Evolutionary conservation across 2,888 invertebrate species (phyloP).

Genomic region (Diarsia mendica): DNA sequence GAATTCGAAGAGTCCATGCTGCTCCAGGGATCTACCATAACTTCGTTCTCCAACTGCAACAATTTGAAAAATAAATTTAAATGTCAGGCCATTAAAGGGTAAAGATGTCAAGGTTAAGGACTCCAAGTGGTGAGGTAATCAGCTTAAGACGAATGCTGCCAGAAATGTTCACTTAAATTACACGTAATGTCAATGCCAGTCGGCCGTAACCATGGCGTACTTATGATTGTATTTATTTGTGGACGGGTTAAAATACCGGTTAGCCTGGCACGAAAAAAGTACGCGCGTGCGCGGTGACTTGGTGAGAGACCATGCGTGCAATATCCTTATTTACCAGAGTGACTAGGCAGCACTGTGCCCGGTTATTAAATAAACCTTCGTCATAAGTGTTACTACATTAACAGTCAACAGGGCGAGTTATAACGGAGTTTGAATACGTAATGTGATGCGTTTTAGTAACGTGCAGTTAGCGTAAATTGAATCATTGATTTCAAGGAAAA

Average conservation of each 20-base stretch:
- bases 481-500: slow-evolving; percentile 38
- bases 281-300: slow-evolving; percentile 51
- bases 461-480: slow-evolving; percentile 41
- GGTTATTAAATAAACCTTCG: slow-evolving; percentile 65
- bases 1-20: slow-evolving; percentile 90
- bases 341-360: slow-evolving; percentile 49
- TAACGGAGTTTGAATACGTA: slow-evolving; percentile 70
- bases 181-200: slow-evolving; percentile 80
- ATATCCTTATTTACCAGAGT: slow-evolving; percentile 65
- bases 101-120: slow-evolving; percentile 76
- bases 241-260: slow-evolving; percentile 75
- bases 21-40: slow-evolving; percentile 90
- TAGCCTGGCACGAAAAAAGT: slow-evolving; percentile 66
- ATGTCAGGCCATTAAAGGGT: slow-evolving; percentile 64
- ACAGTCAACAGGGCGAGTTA: slow-evolving; percentile 67
- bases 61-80: slow-evolving; percentile 71
- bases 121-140: slow-evolving; percentile 72
- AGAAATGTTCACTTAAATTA: slow-evolving; percentile 73
- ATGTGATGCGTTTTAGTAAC: slow-evolving; percentile 64
- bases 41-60: slow-evolving; percentile 91
- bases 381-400: slow-evolving; percentile 60
- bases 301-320: slow-evolving; percentile 61
- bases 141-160: slow-evolving; percentile 73
- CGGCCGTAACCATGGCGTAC: slow-evolving; percentile 65
- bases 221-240: slow-evolving; percentile 75